Evolutionary conservation across 2,888 invertebrate genomes (phyloP).

Genomic region (Buathra laborator): DNA sequence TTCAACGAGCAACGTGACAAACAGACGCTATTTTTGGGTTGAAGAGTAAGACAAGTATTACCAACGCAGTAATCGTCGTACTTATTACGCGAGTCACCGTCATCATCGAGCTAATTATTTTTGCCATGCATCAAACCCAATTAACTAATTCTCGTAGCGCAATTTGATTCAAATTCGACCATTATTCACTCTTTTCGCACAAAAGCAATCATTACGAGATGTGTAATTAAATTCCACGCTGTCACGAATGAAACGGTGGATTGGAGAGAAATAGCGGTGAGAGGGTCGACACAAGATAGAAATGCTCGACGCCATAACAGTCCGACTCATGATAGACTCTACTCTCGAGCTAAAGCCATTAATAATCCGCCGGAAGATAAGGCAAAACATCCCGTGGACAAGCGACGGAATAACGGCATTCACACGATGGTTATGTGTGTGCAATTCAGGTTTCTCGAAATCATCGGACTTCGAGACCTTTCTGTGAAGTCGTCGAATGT

Average conservation of each 20-base stretch:
- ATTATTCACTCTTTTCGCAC: conserved; percentile 6
- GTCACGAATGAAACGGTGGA: not conserved
- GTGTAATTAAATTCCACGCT: conserved; percentile 6
- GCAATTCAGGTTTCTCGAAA: not conserved
- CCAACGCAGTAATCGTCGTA: not conserved
- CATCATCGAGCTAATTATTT: not conserved
- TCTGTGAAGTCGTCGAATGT: not conserved
- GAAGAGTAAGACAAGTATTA: not conserved
- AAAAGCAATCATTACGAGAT: not conserved
- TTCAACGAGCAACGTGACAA: not conserved
- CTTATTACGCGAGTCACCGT: not conserved
- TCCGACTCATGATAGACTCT: conserved; percentile 39
- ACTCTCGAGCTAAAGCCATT: conserved; percentile 54
- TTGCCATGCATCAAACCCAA: not conserved
- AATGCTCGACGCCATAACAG: conserved; percentile 25
- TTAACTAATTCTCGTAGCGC: not conserved
- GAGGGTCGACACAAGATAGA: conserved; percentile 28
- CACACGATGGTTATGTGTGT: conserved; percentile 4
- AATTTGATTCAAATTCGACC: not conserved
- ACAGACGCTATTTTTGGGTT: not conserved
- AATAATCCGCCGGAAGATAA: conserved; percentile 40
- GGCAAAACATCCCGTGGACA: not conserved
- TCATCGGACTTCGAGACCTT: not conserved
- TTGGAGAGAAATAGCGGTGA: not conserved
- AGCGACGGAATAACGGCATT: conserved; percentile 28